Evolutionary conservation across 2,888 invertebrate genomes (phyloP).

Genomic region (Bellardia pandia): DNA sequence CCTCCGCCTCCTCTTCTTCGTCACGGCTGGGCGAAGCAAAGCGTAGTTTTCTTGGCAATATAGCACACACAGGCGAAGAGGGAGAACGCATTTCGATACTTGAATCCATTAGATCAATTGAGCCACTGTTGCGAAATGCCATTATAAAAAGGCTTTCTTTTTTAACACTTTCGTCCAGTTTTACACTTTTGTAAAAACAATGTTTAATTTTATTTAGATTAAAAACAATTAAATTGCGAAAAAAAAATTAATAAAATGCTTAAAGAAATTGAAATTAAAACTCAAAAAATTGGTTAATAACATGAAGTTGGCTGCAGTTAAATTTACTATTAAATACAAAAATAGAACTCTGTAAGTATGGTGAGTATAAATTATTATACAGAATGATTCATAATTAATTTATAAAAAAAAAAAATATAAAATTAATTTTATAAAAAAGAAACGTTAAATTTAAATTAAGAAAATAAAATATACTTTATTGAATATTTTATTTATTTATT

Average conservation of each 20-base stretch:
- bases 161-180: slow-evolving; percentile 4
- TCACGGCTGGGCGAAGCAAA: slow-evolving; percentile 82
- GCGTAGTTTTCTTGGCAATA: slow-evolving; percentile 82
- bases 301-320: slow-evolving; percentile 55
- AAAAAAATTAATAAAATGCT: slow-evolving; percentile 30
- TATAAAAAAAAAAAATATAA: too few species aligned
- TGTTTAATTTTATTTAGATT: not conserved
- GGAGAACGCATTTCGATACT: slow-evolving; percentile 81
- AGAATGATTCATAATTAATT: not conserved
- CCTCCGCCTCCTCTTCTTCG: slow-evolving; percentile 73
- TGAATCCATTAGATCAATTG: slow-evolving; percentile 77
- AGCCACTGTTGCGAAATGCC: slow-evolving; percentile 79
- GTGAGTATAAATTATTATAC: not conserved
- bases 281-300: slow-evolving; percentile 47
- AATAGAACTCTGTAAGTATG: not conserved
- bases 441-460: not conserved
- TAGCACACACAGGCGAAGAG: slow-evolving; percentile 77
- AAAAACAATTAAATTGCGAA: slow-evolving; percentile 3
- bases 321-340: not conserved
- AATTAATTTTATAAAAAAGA: not conserved
- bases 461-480: not conserved
- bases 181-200: not conserved
- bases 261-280: slow-evolving; percentile 54
- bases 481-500: too few species aligned
- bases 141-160: slow-evolving; percentile 67